A percentile compares a stretch with the other conserved stretches of the same genome.
phyloP scores from a whole-genome alignment of 2,113 vertebrate genomes.

The Fregetta grallaria region DNA sequence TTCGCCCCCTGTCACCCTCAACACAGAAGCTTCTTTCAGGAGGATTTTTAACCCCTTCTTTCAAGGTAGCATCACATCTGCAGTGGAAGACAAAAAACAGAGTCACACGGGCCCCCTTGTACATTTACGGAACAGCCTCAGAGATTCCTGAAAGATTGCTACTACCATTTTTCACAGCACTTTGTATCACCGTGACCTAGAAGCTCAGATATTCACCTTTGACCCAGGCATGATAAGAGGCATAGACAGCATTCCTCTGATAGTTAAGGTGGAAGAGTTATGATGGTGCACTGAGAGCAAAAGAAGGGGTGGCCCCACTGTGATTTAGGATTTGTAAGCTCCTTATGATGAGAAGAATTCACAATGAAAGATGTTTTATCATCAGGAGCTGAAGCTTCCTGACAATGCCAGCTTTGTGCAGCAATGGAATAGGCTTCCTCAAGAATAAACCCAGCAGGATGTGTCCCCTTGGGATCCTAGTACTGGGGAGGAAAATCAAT shows the following conservation, averaged over 20 bases:
- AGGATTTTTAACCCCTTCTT: background rate
- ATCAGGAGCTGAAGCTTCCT: constrained; percentile 34
- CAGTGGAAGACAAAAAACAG: constrained; percentile 1
- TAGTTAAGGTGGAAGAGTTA: constrained; percentile 59
- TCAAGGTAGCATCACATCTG: background rate
- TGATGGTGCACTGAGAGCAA: constrained; percentile 10
- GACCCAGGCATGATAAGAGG: constrained; percentile 41
- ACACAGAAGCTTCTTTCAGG: background rate
- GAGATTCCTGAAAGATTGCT: background rate
- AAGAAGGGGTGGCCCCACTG: background rate
- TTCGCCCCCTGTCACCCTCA: background rate
- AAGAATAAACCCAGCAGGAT: constrained; percentile 34
- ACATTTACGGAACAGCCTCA: background rate
- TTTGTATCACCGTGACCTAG: constrained; percentile 26
- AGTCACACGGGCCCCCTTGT: background rate
- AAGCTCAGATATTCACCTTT: constrained; percentile 43
- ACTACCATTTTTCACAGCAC: constrained; percentile 49
- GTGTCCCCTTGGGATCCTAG: background rate
- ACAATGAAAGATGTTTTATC: constrained; percentile 44
- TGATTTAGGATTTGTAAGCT: constrained; percentile 57
- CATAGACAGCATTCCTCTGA: constrained; percentile 62
- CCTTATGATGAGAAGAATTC: constrained; percentile 61
- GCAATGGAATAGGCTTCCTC: constrained; percentile 16
- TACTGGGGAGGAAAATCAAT: constrained; percentile 15
- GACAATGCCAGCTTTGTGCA: constrained; percentile 18